Conservation (phyloP, 1,140 invertebrate species). For the Papilio glaucus region DNA sequence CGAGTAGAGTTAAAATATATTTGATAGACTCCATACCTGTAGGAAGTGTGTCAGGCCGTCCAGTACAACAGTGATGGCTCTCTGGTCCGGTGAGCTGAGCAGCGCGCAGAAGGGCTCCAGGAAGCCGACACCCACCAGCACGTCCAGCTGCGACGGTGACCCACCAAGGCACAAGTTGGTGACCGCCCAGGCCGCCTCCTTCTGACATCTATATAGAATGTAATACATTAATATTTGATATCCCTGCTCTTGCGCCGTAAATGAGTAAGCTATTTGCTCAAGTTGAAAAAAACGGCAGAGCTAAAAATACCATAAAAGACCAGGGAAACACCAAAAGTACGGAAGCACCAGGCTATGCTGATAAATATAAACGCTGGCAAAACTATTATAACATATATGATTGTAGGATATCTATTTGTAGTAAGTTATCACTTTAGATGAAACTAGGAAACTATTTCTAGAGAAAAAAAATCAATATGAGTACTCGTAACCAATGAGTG, state of each 20-base stretch:
- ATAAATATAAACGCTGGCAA: too few species aligned
- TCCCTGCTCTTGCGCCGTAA: neutral
- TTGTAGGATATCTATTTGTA: too few species aligned
- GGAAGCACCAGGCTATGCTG: too few species aligned
- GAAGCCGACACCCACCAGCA: constrained; percentile 93
- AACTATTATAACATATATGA: too few species aligned
- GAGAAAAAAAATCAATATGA: too few species aligned
- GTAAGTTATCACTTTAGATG: too few species aligned
- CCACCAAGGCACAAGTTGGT: constrained; percentile 99
- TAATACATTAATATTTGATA: neutral
- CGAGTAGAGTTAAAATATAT: too few species aligned
- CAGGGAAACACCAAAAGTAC: too few species aligned
- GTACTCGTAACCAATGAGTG: too few species aligned
- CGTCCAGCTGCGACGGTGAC: constrained; percentile 91
- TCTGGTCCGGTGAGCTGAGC: constrained; percentile 91
- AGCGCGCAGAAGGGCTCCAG: constrained; percentile 94
- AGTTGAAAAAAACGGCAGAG: too few species aligned
- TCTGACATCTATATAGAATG: constrained; percentile 91
- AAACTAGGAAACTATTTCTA: too few species aligned
- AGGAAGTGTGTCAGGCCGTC: constrained; percentile 95
- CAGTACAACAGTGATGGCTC: constrained; percentile 91
- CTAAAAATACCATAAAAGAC: too few species aligned
- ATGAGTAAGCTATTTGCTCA: neutral
- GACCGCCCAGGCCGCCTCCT: constrained; percentile 99
- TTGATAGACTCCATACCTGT: constrained; percentile 58